Evolutionary conservation across 2,888 invertebrate genomes (phyloP).

Genomic region (Lasioglossum villosulum): DNA sequence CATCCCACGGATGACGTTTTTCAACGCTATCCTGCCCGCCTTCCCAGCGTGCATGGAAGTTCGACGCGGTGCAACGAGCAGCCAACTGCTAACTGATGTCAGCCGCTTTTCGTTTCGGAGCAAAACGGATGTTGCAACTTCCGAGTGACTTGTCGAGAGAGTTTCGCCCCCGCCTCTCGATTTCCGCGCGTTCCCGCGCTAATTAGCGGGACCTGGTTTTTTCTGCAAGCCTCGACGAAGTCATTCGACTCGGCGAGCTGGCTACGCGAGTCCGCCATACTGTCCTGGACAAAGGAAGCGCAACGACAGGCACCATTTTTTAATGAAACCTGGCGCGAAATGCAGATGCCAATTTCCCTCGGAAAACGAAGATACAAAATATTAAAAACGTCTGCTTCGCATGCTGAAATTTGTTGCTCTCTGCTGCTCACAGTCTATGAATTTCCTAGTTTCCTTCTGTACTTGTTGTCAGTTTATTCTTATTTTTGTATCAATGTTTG

Average conservation of each 20-base stretch:
- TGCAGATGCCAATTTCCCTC: neutral
- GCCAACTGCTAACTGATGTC: neutral
- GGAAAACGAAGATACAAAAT: neutral
- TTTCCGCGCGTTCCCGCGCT: conserved; percentile 2
- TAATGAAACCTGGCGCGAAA: neutral
- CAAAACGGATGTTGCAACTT: conserved; percentile 12
- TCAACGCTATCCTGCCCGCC: neutral
- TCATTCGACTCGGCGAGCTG: neutral
- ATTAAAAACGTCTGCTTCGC: neutral
- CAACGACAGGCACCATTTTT: neutral
- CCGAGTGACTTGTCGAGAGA: neutral
- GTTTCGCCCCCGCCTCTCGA: neutral
- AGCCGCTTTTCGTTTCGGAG: conserved; percentile 1
- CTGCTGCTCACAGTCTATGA: neutral
- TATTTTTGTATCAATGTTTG: neutral
- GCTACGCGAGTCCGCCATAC: neutral
- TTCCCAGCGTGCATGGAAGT: neutral
- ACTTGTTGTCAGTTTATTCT: neutral
- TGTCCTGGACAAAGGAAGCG: neutral
- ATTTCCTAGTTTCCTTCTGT: neutral
- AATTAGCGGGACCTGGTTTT: neutral
- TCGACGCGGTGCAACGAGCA: neutral
- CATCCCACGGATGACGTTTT: neutral
- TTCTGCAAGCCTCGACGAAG: neutral
- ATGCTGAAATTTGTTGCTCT: neutral